phyloP scores from a whole-genome alignment of 2,797 vertebrate genomes.

The Leucoraja ocellata region DNA sequence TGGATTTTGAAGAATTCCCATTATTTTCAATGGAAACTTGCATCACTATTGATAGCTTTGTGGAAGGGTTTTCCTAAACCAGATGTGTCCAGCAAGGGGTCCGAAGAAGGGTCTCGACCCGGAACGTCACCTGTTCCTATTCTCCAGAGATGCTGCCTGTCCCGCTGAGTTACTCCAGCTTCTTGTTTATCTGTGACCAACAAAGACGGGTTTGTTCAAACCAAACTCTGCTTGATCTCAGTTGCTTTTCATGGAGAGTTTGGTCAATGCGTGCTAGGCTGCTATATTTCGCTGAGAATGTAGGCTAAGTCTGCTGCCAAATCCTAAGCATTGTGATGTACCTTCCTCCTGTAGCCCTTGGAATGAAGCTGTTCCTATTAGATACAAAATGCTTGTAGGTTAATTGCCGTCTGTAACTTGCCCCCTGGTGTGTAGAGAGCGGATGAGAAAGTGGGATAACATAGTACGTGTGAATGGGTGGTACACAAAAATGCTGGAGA shows the following conservation, averaged over 20 bases:
- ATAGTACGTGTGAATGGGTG: too few species aligned
- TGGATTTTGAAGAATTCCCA: not conserved
- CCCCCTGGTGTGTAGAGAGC: too few species aligned
- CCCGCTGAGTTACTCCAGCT: too few species aligned
- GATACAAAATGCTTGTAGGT: too few species aligned
- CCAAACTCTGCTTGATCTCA: not conserved
- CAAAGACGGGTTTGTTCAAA: not conserved
- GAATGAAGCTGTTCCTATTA: not conserved
- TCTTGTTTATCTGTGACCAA: too few species aligned
- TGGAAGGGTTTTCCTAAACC: not conserved
- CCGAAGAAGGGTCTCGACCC: too few species aligned
- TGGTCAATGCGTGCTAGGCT: not conserved
- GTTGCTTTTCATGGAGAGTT: not conserved
- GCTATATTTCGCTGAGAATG: not conserved
- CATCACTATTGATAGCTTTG: not conserved
- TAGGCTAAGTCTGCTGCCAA: not conserved
- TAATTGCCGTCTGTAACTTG: too few species aligned
- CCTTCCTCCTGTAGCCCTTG: not conserved
- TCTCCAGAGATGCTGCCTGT: too few species aligned
- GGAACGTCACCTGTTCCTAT: too few species aligned
- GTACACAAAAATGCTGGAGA: too few species aligned
- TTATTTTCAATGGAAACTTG: not conserved
- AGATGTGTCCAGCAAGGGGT: not conserved
- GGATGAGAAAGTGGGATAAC: too few species aligned
- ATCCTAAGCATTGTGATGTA: not conserved